Conservation (phyloP, 2,113 vertebrate genomes). For the Percopsis transmontana region DNA sequence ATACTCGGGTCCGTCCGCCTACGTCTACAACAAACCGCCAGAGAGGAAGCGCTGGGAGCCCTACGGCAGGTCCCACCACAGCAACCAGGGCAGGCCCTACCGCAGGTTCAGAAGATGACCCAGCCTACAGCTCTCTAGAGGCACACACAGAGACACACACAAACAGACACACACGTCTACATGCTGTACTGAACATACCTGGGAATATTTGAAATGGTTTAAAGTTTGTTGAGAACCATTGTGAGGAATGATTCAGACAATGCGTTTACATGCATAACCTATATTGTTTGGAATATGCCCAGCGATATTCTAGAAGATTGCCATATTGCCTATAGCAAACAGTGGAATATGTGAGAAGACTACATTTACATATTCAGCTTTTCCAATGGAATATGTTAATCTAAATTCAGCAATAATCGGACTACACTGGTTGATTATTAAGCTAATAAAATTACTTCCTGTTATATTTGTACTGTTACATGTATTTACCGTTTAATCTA, state of each 20-base stretch:
- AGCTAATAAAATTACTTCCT: no score
- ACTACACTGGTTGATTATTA: no score
- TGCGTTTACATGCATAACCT: not conserved
- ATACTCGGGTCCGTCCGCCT: slow-evolving; percentile 86
- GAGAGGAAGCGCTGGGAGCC: slow-evolving; percentile 95
- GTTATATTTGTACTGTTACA: no score
- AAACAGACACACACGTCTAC: slow-evolving; percentile 25
- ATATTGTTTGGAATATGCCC: no score
- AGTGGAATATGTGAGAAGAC: no score
- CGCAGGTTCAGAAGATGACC: slow-evolving; percentile 81
- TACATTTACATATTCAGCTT: no score
- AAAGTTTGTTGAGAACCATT: slow-evolving; percentile 4
- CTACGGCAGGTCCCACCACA: slow-evolving; percentile 77
- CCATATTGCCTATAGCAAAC: no score
- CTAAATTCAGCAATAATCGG: no score
- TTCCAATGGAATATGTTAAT: no score
- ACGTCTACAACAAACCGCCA: slow-evolving; percentile 92
- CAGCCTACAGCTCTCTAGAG: slow-evolving; percentile 4
- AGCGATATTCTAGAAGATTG: no score
- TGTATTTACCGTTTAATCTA: no score
- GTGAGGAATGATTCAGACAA: not conserved
- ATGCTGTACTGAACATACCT: slow-evolving; percentile 27
- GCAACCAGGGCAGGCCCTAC: slow-evolving; percentile 76
- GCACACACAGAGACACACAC: slow-evolving; percentile 39
- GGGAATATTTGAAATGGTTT: slow-evolving; percentile 26